A percentile compares a stretch with the other conserved stretches of the same genome.
Conservation (phyloP, 2,888 invertebrate genomes). For the Ormyrus nitidulus region DNA sequence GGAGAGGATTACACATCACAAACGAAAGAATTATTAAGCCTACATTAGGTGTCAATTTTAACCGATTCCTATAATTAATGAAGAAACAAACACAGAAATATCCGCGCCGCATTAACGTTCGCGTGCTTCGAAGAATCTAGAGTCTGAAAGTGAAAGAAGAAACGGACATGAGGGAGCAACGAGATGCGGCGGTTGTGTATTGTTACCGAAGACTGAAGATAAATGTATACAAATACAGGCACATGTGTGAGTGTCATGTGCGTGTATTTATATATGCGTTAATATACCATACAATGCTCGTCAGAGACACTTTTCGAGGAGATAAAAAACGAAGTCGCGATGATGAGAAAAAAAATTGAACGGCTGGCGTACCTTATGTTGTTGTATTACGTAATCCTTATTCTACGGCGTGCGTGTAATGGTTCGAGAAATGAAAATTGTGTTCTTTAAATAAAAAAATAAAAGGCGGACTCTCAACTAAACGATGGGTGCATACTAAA, state of each 20-base stretch:
- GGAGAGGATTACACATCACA: background rate
- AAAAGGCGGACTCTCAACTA: background rate
- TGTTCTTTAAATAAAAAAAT: slow-evolving; percentile 4
- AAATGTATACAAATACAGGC: slow-evolving; percentile 43
- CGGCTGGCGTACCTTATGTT: slow-evolving; percentile 34
- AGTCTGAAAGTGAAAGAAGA: background rate
- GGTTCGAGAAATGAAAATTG: slow-evolving; percentile 4
- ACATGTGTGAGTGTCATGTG: background rate
- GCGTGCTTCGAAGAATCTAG: background rate
- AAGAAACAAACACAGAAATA: slow-evolving; percentile 8
- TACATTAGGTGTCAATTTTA: slow-evolving; percentile 57
- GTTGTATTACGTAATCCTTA: slow-evolving; percentile 42
- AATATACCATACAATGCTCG: slow-evolving; percentile 24
- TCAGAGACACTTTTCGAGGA: slow-evolving; percentile 17
- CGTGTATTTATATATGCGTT: slow-evolving; percentile 16
- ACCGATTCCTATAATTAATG: slow-evolving; percentile 29
- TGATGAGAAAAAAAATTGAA: background rate
- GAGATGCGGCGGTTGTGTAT: background rate
- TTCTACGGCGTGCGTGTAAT: background rate
- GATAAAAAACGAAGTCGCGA: slow-evolving; percentile 8
- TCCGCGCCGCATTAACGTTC: background rate
- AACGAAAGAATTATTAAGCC: slow-evolving; percentile 31
- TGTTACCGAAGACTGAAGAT: slow-evolving; percentile 50
- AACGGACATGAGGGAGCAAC: background rate
- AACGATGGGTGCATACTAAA: background rate